Evolutionary conservation across 2,113 vertebrate genomes (phyloP), one percentile per base, ranked within the genome.

Genomic region (Stigmatopora nigra): DNA sequence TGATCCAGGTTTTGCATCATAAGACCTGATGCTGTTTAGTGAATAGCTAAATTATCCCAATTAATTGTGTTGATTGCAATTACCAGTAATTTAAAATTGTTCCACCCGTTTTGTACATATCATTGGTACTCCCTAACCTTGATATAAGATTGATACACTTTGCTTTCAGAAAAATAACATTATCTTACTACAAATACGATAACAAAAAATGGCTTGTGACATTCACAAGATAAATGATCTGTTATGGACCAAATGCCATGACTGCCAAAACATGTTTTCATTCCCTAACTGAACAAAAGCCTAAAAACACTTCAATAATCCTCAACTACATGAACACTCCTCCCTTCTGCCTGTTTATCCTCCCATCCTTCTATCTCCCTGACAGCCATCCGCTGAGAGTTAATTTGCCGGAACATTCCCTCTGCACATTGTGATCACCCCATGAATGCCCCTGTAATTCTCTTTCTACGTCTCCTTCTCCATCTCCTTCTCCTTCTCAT

Each of bases 361-460:
- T 79, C 79, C 79, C 81, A 83, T 84, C 81, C 81, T 63, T 83
- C 86, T 84, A 74, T 91, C 88, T 90, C 71, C 71, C 15, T 84
- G 83, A 89, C 87, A 84, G 82, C 81, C 67, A 48, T 81, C 80
- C 75, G 63, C 72, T 22, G 77, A 78, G 79, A 90, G 88, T 90
- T 89, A 87, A 92, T 90, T 91, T 89, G 79, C 81, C 80, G 56
- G 83, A 90, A 91, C 92, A 88, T 76, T 90, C 88, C 82, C 65
- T 65, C 87, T 71, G 86, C 80, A 80, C 75, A 63, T 88, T 79
- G 90, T 87, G 86, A 90, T 93, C 92, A 91, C 91, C 83, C 77
- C 87, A 90, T 91, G 92, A 95, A 94, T 93, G 94, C 82, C 78
- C 74, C 66, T 79, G 83, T 87, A 87, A 86, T 82, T 87, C 86